Base-by-base conservation (phyloP, 1,140 invertebrate species). In the Drosophila saltans region DNA sequence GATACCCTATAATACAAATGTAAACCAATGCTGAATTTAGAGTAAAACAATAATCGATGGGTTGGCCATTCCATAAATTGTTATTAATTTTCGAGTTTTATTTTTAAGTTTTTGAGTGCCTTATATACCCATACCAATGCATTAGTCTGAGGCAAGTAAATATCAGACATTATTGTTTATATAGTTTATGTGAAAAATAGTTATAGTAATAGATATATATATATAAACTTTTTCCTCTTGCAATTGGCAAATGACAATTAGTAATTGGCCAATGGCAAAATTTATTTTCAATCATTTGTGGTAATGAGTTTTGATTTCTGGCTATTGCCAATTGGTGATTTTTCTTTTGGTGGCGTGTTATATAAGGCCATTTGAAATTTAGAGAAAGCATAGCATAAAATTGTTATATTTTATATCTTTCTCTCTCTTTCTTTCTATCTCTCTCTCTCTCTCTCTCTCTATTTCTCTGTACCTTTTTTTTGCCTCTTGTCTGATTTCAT, bases 251-350 rank as follows among this genome's bases (percentile, higher is more conserved):
- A 16, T n/a, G 33, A 36, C 26, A 52, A 2, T 26, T 61, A 16
- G 48, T 56, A 66, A 60, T 66, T 74, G 60, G 58, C 10, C 36
- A 39, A 56, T 39, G n/a, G 30, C 60, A 65, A 77, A 75, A 76
- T 77, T 77, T 65, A 43, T 76, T 77, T 77, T 70, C 74, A 77
- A 77, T 77, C 69, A 75, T 76, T 21, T 24, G 45, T 48, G 28
- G 8, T 45, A 45, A 33, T 48, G 11, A 16, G 41, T 33, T 48
- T 28, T 76, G 69, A 70, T 70, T 68, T 75, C 57, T 40, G 24
- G 43, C n/a, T n/a, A 64, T 57, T 36, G 33, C 3, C 33, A 36
- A 36, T 36, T 36, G 28, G 28, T 36, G 1, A 6, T 36, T 30
- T 30, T 4, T 30, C 4, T 30, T 30, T 36, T 36, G 30, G 30